These are phyloP conservation scores for Camponotus vicinus DNA, from an alignment of 1,140 invertebrate species.

Conservation along the genomic window DNA sequence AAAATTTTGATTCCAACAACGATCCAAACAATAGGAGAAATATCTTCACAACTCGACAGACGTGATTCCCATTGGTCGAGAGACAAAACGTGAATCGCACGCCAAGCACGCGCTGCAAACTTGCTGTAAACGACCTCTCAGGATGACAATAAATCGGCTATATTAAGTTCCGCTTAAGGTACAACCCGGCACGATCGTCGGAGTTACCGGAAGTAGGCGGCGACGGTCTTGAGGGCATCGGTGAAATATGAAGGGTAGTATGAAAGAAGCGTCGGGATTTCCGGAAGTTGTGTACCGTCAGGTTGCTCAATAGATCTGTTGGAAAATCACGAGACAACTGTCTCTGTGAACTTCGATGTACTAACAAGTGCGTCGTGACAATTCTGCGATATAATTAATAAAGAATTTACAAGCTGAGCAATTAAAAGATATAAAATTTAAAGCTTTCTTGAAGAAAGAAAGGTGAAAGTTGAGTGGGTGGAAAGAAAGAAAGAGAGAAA, in stretches of 20 bases:
- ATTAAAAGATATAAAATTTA: not conserved
- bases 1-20: not conserved
- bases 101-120: constrained; percentile 29
- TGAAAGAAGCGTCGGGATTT: constrained; percentile 38
- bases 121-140: constrained; percentile 47
- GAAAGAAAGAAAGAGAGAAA: not conserved
- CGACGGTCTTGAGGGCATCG: not conserved
- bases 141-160: constrained; percentile 55
- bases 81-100: constrained; percentile 23
- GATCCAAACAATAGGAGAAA: constrained; percentile 7
- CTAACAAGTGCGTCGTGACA: not conserved
- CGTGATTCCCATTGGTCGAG: constrained; percentile 4
- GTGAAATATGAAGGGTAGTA: constrained; percentile 36
- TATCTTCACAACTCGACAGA: not conserved
- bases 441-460: not conserved
- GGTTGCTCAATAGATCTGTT: not conserved
- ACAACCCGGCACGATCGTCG: not conserved
- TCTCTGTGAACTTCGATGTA: not conserved
- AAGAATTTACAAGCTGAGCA: constrained; percentile 22
- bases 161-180: constrained; percentile 56
- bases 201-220: constrained; percentile 38
- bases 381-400: constrained; percentile 19
- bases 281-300: constrained; percentile 40
- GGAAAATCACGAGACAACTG: constrained; percentile 30
- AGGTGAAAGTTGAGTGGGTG: too few species aligned